Evolutionary conservation across 2,113 vertebrate species (phyloP).

Genomic region (Trogon surrucura): DNA sequence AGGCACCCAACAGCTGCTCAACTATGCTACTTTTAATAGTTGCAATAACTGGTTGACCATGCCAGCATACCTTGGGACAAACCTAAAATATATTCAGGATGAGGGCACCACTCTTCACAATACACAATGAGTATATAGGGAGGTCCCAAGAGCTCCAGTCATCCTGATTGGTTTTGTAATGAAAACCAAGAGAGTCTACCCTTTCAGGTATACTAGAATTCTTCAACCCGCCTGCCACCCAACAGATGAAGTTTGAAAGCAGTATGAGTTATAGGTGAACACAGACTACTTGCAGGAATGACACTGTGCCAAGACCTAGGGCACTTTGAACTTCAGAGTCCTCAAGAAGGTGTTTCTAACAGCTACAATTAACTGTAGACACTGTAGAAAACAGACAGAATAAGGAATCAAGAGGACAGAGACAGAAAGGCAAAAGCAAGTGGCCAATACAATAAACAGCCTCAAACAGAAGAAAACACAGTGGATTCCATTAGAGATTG

Average conservation of each 20-base stretch:
- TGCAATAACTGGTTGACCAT: background rate
- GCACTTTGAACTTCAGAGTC: background rate
- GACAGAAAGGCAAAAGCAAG: background rate
- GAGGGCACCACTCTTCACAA: background rate
- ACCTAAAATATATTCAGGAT: background rate
- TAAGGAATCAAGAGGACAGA: background rate
- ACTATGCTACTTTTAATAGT: background rate
- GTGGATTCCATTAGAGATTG: conserved; percentile 17
- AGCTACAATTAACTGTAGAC: background rate
- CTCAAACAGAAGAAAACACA: background rate
- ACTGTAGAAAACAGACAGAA: background rate
- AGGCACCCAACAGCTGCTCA: background rate
- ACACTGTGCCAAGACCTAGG: background rate
- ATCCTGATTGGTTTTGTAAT: background rate
- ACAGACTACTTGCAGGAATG: background rate
- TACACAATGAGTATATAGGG: fast-evolving
- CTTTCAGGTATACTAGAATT: background rate
- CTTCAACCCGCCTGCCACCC: background rate
- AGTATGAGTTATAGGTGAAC: background rate
- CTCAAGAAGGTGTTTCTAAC: background rate
- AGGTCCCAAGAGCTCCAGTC: background rate
- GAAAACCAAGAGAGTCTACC: background rate
- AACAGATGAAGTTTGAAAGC: background rate
- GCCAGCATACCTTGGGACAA: background rate
- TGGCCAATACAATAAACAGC: background rate